Base-by-base conservation (phyloP, 2,888 invertebrate species). In the Pachliopta kotzebuea region DNA sequence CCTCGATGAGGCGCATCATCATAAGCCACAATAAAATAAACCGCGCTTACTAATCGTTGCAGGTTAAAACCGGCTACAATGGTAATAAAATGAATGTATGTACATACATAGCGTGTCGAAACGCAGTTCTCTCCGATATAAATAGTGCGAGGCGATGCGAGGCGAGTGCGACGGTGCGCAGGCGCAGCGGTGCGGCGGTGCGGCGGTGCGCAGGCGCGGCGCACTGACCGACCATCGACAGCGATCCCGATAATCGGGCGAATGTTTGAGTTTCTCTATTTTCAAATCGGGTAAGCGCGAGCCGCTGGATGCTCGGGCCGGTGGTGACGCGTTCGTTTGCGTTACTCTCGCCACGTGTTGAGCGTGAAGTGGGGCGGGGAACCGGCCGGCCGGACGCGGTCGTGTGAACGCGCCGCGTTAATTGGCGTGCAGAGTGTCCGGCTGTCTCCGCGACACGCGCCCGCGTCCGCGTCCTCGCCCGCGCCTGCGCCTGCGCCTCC, bases 201-300 rank as follows among this genome's bases (percentile, higher is more conserved):
- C 85, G 75, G 86, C 86, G 87, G 85, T 75, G 86, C 86, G 87
- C 85, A n/a, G 75, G 86, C 86, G 86, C 85, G 75, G 86, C 86
- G 87, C 85, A 88, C 81, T 87, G 88, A 88, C 88, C 88, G 86
- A 83, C 84, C 87, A 86, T 89, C 89, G 88, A 88, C 90, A 86
- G 85, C 85, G 84, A 86, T 87, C 85, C 86, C 86, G 87, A 89
- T 89, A 80, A 90, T 88, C 88, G 83, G 83, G 79, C 84, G 84
- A 85, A 87, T 86, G 86, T 85, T 87, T 87, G 76, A 75, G 82
- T 87, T 87, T 88, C 89, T 88, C 89, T 90, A 90, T 90, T 90
- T 90, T 89, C 88, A 88, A 88, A 88, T 88, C 83, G 80, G 78
- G 76, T 72, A 74, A 71, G 70, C 72, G 77, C 74, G 74, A 84